Evolutionary conservation across 1,140 invertebrate genomes (phyloP).

Genomic region (Drosophila kohkoa): DNA sequence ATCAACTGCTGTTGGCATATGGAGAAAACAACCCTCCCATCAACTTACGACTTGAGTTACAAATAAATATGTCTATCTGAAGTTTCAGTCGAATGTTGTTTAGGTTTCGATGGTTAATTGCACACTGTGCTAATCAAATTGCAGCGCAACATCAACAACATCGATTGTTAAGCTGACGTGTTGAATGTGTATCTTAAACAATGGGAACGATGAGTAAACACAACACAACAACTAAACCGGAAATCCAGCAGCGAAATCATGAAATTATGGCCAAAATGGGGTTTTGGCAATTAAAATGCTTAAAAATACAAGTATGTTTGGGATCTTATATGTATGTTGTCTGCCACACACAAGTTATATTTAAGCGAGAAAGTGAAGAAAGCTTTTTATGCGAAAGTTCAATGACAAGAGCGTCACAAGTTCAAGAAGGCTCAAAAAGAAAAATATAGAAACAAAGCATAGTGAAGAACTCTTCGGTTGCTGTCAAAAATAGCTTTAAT

Average conservation of each 20-base stretch:
- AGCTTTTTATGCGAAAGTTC: constrained; percentile 36
- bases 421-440: constrained; percentile 23
- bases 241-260: constrained; percentile 25
- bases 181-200: constrained; percentile 5
- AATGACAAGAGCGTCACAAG: constrained; percentile 22
- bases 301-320: constrained; percentile 22
- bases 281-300: constrained; percentile 35
- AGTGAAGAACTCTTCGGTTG: constrained; percentile 1
- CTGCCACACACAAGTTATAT: not conserved
- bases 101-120: constrained; percentile 34
- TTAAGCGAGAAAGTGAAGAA: constrained; percentile 36
- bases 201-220: constrained; percentile 31
- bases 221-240: constrained; percentile 14
- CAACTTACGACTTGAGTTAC: constrained; percentile 15
- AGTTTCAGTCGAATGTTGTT: constrained; percentile 43
- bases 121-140: constrained; percentile 32
- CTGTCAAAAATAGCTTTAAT: constrained; percentile 15
- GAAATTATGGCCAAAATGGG: constrained; percentile 31
- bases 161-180: constrained; percentile 41
- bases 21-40: constrained; percentile 20
- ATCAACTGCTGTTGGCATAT: constrained; percentile 22
- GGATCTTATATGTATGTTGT: not conserved
- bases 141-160: constrained; percentile 2
- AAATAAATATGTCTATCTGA: constrained; percentile 21
- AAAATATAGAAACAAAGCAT: constrained; percentile 31